Percentiles rank a stretch among this genome's conserved stretches.
Conservation (phyloP, 1,140 invertebrate species). For the Bombus consobrinus region DNA sequence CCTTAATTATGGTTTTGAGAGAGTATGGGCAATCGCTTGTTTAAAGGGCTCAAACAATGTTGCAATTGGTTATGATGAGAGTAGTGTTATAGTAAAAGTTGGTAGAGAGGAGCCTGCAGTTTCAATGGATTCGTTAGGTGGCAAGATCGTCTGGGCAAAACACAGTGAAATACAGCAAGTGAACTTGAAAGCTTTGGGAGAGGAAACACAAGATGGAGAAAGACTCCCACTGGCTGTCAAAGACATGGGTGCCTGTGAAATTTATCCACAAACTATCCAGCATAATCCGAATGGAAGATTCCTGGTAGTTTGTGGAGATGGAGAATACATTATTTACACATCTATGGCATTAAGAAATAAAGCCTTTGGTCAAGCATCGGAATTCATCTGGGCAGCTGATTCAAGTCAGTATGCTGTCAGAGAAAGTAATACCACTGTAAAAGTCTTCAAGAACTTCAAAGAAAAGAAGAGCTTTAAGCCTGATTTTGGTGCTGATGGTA, state of each 20-base stretch:
- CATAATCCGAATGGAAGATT: conserved; percentile 99
- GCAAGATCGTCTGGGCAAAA: conserved; percentile 99
- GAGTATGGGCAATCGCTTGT: conserved; percentile 98
- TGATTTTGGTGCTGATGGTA: conserved; percentile 96
- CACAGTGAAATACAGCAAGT: conserved; percentile 99
- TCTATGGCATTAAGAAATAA: conserved; percentile 99
- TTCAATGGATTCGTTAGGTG: conserved; percentile 98
- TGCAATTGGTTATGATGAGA: conserved; percentile 98
- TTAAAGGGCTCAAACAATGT: conserved; percentile 98
- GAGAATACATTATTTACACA: conserved; percentile 99
- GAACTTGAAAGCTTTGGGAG: conserved; percentile 93
- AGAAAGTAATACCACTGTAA: conserved; percentile 94
- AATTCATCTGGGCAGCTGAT: conserved; percentile 99
- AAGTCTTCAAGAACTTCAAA: conserved; percentile 99
- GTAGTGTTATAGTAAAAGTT: conserved; percentile 98
- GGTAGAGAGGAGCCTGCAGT: conserved; percentile 99
- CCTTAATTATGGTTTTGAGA: conserved; percentile 98
- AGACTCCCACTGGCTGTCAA: conserved; percentile 96
- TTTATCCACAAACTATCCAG: conserved; percentile 99
- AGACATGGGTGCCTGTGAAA: conserved; percentile 99
- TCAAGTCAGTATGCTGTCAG: conserved; percentile 97
- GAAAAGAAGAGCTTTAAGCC: conserved; percentile 97
- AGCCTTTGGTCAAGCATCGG: conserved; percentile 98
- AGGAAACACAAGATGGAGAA: conserved; percentile 84
- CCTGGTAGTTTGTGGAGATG: conserved; percentile 99